A percentile compares a stretch with the other conserved stretches of the same genome.
phyloP scores from a whole-genome alignment of 2,888 invertebrate genomes.

The Brassicogethes aeneus region DNA sequence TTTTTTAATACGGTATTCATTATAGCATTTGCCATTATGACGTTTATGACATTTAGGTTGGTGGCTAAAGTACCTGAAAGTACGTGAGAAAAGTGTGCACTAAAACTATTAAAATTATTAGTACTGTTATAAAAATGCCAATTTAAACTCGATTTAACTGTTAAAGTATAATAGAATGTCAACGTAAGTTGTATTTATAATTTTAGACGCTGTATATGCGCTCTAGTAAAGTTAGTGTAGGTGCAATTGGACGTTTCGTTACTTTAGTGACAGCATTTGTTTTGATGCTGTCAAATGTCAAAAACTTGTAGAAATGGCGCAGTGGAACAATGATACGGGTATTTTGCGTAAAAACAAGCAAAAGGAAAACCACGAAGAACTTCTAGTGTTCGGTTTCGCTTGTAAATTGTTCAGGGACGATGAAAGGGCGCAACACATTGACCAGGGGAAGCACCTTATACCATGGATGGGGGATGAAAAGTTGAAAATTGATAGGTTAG shows the following conservation, averaged over 20 bases:
- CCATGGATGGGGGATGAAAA: constrained; percentile 96
- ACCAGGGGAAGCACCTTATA: constrained; percentile 92
- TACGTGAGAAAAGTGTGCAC: too few relatives aligned
- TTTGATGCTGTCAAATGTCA: too few relatives aligned
- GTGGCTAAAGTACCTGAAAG: too few relatives aligned
- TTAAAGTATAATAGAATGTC: too few relatives aligned
- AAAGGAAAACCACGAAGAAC: constrained; percentile 55
- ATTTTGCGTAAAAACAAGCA: constrained; percentile 61
- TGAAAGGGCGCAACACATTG: constrained; percentile 84
- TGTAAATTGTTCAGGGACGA: constrained; percentile 97
- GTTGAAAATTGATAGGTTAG: constrained; percentile 84
- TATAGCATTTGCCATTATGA: constrained; percentile 24
- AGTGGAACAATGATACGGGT: constrained; percentile 50
- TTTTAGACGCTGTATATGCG: too few relatives aligned
- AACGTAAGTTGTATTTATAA: too few relatives aligned
- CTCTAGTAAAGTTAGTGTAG: too few relatives aligned
- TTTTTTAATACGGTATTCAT: constrained; percentile 50
- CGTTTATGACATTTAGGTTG: background rate
- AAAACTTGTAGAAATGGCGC: constrained; percentile 34
- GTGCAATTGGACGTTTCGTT: too few relatives aligned
- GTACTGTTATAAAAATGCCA: too few relatives aligned
- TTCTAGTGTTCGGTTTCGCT: constrained; percentile 93
- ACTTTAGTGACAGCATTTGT: too few relatives aligned
- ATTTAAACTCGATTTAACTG: too few relatives aligned
- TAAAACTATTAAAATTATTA: too few relatives aligned